Evolutionary conservation across 2,888 invertebrate species (phyloP).

Genomic region (Mythimna vitellina): DNA sequence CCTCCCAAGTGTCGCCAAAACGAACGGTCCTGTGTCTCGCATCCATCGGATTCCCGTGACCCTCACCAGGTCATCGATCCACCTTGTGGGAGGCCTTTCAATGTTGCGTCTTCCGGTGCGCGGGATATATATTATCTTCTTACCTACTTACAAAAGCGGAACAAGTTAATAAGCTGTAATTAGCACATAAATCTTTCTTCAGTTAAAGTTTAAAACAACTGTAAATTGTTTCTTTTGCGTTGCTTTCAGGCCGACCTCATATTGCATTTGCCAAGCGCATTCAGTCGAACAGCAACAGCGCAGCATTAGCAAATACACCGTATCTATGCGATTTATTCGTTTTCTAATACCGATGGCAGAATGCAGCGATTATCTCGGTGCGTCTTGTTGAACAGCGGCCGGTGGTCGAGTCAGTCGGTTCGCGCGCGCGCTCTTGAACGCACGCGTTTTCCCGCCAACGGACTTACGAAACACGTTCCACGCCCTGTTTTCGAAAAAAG

Average conservation of each 20-base stretch:
- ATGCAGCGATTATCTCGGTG: constrained; percentile 75
- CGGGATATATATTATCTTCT: background rate
- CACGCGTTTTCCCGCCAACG: constrained; percentile 72
- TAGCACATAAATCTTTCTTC: constrained; percentile 27
- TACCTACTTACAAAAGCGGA: constrained; percentile 26
- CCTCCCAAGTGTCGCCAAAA: too few species aligned
- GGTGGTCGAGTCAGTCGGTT: constrained; percentile 75
- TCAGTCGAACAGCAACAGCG: constrained; percentile 52
- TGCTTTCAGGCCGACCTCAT: constrained; percentile 60
- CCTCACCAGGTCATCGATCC: too few species aligned
- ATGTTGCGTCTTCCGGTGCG: too few species aligned
- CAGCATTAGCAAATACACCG: constrained; percentile 79
- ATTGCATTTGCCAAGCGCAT: constrained; percentile 62
- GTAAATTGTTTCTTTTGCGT: constrained; percentile 48
- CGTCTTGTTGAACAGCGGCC: constrained; percentile 65
- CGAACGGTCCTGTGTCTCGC: too few species aligned
- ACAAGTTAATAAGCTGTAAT: constrained; percentile 30
- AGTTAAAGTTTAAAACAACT: constrained; percentile 41
- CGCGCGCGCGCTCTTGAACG: constrained; percentile 72
- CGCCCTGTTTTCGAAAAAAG: constrained; percentile 69
- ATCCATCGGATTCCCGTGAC: too few species aligned
- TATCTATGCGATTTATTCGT: constrained; percentile 85
- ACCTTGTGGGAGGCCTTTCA: too few species aligned
- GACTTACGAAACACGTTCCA: constrained; percentile 69
- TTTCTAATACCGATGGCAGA: constrained; percentile 85